A percentile compares a stretch with the other conserved stretches of the same genome.
phyloP scores from a whole-genome alignment of 2,113 vertebrate species.

The Sceloporus undulatus region DNA sequence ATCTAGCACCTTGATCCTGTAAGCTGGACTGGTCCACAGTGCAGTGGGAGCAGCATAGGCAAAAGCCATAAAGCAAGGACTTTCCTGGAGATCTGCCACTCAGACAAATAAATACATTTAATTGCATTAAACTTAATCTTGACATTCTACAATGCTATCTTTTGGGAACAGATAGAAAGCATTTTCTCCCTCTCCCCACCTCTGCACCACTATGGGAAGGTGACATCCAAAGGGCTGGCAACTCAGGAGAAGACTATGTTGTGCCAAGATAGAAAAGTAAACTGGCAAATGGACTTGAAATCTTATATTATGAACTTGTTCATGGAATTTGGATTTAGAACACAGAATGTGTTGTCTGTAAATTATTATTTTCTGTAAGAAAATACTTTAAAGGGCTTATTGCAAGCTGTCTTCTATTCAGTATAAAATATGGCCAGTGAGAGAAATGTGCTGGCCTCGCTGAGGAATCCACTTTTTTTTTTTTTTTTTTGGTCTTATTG shows the following conservation, averaged over 20 bases:
- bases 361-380: conserved; percentile 46
- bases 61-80: neutral
- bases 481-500: conserved; percentile 53
- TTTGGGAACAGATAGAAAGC: conserved; percentile 56
- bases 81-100: neutral
- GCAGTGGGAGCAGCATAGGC: neutral
- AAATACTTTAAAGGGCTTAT: conserved; percentile 36
- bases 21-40: neutral
- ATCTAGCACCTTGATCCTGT: neutral
- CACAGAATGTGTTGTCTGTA: conserved; percentile 27
- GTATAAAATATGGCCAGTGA: conserved; percentile 20
- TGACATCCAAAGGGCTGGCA: conserved; percentile 67
- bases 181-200: conserved; percentile 29
- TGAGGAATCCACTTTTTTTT: conserved; percentile 40
- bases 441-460: conserved; percentile 48
- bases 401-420: conserved; percentile 32
- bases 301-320: conserved; percentile 56
- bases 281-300: conserved; percentile 64
- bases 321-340: conserved; percentile 48
- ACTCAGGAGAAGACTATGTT: conserved; percentile 39
- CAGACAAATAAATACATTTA: conserved; percentile 35
- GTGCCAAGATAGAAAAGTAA: conserved; percentile 69
- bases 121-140: conserved; percentile 62
- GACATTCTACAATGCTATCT: conserved; percentile 69
- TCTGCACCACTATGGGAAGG: conserved; percentile 40